phyloP scores from a whole-genome alignment of 2,797 vertebrate genomes.

The Trachurus trachurus region DNA sequence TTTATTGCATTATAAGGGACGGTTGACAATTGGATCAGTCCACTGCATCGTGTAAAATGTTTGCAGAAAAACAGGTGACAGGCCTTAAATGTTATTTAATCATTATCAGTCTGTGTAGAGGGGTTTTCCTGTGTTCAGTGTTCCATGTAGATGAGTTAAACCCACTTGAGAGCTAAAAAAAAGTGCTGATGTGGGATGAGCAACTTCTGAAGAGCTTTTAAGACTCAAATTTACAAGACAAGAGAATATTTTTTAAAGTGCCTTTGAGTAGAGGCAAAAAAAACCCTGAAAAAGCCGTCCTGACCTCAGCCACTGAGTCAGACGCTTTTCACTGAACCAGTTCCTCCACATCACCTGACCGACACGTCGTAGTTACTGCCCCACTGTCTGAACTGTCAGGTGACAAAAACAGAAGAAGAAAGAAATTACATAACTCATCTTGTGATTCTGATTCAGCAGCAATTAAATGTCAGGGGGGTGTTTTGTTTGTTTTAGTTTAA shows the following conservation, averaged over 20 bases:
- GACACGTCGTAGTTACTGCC: neutral
- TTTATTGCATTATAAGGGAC: neutral
- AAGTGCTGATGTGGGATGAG: neutral
- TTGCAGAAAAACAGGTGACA: neutral
- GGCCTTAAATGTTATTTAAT: neutral
- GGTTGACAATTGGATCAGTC: neutral
- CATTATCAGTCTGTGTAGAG: no score
- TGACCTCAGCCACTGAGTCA: constrained; percentile 7
- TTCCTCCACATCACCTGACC: constrained; percentile 65
- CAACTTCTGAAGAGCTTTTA: neutral
- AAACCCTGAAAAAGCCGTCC: neutral
- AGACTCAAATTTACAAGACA: neutral
- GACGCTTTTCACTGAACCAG: constrained; percentile 42
- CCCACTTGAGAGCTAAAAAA: neutral
- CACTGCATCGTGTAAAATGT: neutral
- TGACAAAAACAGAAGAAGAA: constrained; percentile 45
- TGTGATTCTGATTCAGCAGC: constrained; percentile 56
- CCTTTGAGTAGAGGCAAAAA: neutral
- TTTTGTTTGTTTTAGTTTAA: constrained; percentile 16
- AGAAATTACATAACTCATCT: constrained; percentile 27
- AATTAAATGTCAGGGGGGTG: neutral
- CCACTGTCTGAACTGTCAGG: constrained; percentile 8
- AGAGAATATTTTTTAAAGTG: neutral
- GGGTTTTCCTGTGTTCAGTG: neutral
- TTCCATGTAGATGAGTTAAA: neutral